phyloP scores from a whole-genome alignment of 2,888 invertebrate genomes.

The Serrognathus titanus region DNA sequence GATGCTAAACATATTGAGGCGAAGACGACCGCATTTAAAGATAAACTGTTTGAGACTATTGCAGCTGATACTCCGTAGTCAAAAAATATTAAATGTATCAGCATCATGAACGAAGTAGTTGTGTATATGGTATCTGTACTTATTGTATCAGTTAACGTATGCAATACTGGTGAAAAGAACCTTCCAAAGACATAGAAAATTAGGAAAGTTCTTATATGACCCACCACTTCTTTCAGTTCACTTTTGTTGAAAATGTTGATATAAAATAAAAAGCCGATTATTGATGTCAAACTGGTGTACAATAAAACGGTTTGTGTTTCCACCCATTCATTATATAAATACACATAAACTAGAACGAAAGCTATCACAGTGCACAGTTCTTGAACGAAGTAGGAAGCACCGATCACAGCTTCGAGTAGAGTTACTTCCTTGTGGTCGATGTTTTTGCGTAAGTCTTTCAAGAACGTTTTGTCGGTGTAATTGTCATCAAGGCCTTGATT shows the following conservation, averaged over 20 bases:
- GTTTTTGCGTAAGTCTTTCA: conserved; percentile 82
- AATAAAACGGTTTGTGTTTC: conserved; percentile 63
- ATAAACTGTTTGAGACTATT: conserved; percentile 86
- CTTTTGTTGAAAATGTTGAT: conserved; percentile 37
- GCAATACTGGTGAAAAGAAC: conserved; percentile 84
- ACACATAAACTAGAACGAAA: conserved; percentile 70
- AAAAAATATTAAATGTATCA: conserved; percentile 85
- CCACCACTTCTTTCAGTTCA: conserved; percentile 20
- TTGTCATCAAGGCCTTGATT: conserved; percentile 87
- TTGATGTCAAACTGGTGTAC: conserved; percentile 54
- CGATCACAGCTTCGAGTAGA: conserved; percentile 65
- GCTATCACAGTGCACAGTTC: conserved; percentile 74
- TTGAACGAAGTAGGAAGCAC: conserved; percentile 75
- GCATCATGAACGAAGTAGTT: conserved; percentile 82
- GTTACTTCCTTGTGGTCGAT: conserved; percentile 73
- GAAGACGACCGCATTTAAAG: conserved; percentile 92
- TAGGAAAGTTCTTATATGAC: conserved; percentile 68
- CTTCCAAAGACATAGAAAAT: conserved; percentile 85
- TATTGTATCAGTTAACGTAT: conserved; percentile 93
- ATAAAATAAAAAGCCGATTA: conserved; percentile 63
- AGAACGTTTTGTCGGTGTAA: conserved; percentile 83
- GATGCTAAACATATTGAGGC: conserved; percentile 94
- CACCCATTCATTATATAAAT: conserved; percentile 67
- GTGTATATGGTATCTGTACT: conserved; percentile 98
- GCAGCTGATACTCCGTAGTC: conserved; percentile 88